A percentile compares a stretch with the other conserved stretches of the same genome.
phyloP scores from a whole-genome alignment of 1,140 invertebrate species.

The Gerris buenoi region DNA sequence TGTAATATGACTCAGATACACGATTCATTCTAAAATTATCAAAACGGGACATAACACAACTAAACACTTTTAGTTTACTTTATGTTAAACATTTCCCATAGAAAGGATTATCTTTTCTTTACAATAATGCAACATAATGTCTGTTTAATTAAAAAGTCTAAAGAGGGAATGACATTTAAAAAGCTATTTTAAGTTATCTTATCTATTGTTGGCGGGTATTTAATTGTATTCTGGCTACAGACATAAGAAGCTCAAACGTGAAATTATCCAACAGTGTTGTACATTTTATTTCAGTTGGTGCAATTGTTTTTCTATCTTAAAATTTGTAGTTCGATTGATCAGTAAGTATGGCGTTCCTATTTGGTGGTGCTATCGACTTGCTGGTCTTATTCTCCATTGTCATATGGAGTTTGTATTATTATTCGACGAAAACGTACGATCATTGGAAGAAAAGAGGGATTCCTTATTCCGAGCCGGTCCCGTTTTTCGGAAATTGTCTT shows the following conservation, averaged over 20 bases:
- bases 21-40: too few species aligned
- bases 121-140: too few species aligned
- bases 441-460: slow-evolving; percentile 9
- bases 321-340: not conserved
- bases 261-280: not conserved
- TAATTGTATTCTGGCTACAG: not conserved
- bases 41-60: too few species aligned
- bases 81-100: too few species aligned
- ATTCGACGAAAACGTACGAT: slow-evolving; percentile 3
- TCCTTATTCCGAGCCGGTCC: not conserved
- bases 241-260: not conserved
- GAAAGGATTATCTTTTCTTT: too few species aligned
- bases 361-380: not conserved
- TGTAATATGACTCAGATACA: too few species aligned
- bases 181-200: too few species aligned
- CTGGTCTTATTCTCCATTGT: not conserved
- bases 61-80: too few species aligned
- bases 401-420: not conserved
- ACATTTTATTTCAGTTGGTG: too few species aligned
- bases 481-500: not conserved
- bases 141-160: too few species aligned
- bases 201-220: not conserved
- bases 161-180: too few species aligned
- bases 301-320: too few species aligned
- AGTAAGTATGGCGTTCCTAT: not conserved